phyloP scores from a whole-genome alignment of 2,113 vertebrate species.

The Tyto alba region DNA sequence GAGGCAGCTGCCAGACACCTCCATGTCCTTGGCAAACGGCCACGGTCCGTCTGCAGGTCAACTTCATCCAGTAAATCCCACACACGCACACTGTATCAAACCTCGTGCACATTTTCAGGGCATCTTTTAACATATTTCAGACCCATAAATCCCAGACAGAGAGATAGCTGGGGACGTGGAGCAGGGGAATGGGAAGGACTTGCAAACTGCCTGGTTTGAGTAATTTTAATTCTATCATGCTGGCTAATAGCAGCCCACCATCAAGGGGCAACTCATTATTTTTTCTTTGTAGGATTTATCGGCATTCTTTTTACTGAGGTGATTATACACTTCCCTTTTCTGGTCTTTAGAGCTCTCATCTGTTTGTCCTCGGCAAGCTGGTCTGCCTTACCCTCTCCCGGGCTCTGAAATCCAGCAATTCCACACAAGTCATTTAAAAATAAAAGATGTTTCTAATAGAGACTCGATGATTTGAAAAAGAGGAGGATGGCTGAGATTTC shows the following conservation, averaged over 20 bases:
- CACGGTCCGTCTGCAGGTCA: not conserved
- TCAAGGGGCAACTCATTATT: too few relatives aligned
- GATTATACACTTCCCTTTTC: not conserved
- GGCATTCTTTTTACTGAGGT: not conserved
- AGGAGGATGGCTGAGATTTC: not conserved
- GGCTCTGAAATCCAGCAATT: not conserved
- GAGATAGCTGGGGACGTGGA: not conserved
- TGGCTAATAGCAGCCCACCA: not conserved
- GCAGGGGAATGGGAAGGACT: not conserved
- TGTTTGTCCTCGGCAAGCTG: not conserved
- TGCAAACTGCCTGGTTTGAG: not conserved
- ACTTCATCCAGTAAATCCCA: not conserved
- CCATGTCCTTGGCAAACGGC: not conserved
- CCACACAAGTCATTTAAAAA: not conserved
- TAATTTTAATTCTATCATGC: not conserved
- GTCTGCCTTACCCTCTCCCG: not conserved
- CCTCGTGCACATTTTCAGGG: not conserved
- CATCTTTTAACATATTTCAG: not conserved
- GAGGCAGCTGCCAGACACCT: not conserved
- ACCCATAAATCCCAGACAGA: not conserved
- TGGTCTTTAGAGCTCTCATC: not conserved
- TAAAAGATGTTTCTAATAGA: not conserved
- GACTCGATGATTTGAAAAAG: not conserved
- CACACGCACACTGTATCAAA: not conserved
- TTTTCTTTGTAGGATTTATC: too few relatives aligned